Evolutionary conservation across 2,113 vertebrate species (phyloP).

Genomic region (Pseudopipra pipra): DNA sequence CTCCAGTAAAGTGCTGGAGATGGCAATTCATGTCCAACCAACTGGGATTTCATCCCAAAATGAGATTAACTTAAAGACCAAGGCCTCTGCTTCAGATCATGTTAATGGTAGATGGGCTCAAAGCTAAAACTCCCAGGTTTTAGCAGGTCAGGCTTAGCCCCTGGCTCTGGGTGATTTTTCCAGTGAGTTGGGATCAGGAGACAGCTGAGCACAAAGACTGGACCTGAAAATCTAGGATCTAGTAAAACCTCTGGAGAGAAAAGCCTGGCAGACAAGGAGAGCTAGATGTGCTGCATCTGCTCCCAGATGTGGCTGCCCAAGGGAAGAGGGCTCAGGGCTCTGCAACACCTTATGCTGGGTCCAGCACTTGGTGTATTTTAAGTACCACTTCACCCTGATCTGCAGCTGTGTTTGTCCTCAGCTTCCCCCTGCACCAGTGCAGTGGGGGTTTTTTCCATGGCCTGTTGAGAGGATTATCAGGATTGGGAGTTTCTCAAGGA

Average conservation of each 20-base stretch:
- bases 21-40: background rate
- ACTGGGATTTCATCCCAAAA: background rate
- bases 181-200: background rate
- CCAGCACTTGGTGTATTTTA: background rate
- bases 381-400: background rate
- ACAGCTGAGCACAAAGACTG: background rate
- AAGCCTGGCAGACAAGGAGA: background rate
- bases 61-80: background rate
- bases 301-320: background rate
- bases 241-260: background rate
- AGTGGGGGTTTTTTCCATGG: background rate
- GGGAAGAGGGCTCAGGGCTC: background rate
- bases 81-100: background rate
- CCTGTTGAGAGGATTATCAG: too few species aligned
- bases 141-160: background rate
- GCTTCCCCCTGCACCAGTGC: fast-evolving
- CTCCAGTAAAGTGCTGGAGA: background rate
- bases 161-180: background rate
- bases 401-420: background rate
- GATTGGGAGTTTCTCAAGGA: background rate
- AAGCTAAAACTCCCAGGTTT: background rate
- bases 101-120: background rate
- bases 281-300: background rate
- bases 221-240: background rate
- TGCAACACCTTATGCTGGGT: background rate